These are phyloP conservation scores for Mixornis gularis DNA, from an alignment of 2,113 vertebrate species.

Conservation along the genomic window DNA sequence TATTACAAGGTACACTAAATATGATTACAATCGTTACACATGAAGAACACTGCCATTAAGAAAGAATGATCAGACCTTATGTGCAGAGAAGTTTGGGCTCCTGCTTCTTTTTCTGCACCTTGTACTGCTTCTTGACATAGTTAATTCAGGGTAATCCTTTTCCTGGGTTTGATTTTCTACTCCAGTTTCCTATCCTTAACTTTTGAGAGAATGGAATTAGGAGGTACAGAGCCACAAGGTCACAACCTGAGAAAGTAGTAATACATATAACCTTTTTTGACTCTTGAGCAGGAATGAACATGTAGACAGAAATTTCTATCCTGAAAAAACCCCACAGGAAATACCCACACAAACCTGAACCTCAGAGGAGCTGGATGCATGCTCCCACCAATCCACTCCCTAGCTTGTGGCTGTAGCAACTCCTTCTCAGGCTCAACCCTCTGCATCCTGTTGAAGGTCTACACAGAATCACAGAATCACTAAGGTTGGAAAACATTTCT, in stretches of 20 bases:
- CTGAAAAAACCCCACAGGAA: neutral
- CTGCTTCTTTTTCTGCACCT: neutral
- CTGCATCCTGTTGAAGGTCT: neutral
- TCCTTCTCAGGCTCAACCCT: neutral
- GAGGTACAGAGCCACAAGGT: neutral
- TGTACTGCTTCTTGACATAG: neutral
- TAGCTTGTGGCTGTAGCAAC: neutral
- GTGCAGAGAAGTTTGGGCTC: neutral
- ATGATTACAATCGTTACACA: neutral
- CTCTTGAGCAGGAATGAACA: rapidly evolving
- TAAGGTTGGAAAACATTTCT: neutral
- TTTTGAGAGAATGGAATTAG: neutral
- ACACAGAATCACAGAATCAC: neutral
- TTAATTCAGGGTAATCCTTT: neutral
- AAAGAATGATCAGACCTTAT: rapidly evolving
- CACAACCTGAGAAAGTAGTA: neutral
- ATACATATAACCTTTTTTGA: neutral
- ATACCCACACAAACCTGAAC: neutral
- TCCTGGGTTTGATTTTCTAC: neutral
- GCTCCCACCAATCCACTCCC: rapidly evolving
- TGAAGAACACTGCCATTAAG: neutral
- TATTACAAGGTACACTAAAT: neutral
- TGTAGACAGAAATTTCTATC: neutral
- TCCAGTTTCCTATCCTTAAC: neutral
- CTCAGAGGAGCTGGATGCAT: neutral